A percentile compares a stretch with the other conserved stretches of the same genome.
phyloP scores from a whole-genome alignment of 1,140 invertebrate species.

The Drosophila seguyi region DNA sequence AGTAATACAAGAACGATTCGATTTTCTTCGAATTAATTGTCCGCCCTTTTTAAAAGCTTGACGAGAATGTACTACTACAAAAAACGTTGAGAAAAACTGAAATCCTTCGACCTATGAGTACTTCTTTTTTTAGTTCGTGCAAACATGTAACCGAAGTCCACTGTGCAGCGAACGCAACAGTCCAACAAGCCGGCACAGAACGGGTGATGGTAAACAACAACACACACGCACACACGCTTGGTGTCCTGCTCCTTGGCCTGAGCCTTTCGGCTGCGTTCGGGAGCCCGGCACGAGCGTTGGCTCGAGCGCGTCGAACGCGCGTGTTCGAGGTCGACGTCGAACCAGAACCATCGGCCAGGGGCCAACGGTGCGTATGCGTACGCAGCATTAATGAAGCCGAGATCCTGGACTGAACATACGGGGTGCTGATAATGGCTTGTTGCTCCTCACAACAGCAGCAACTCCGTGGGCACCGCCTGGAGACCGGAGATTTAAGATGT shows the following conservation, averaged over 20 bases:
- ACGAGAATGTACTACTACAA: neutral
- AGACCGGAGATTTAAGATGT: neutral
- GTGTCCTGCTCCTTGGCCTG: conserved; percentile 8
- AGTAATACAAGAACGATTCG: too few species aligned
- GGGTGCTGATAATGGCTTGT: conserved; percentile 15
- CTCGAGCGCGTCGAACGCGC: conserved; percentile 67
- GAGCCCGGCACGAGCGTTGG: conserved; percentile 37
- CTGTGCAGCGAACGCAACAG: conserved; percentile 65
- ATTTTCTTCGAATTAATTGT: too few species aligned
- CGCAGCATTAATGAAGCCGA: conserved; percentile 8
- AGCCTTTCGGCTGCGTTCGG: conserved; percentile 28
- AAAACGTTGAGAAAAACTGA: neutral
- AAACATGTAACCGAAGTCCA: neutral
- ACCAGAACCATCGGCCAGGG: conserved; percentile 51
- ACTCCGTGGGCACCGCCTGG: neutral
- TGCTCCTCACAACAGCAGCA: neutral
- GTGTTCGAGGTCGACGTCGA: conserved; percentile 58
- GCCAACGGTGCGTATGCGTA: conserved; percentile 41
- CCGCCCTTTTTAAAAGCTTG: too few species aligned
- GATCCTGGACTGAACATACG: conserved; percentile 10
- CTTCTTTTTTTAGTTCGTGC: neutral
- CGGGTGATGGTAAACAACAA: conserved; percentile 76
- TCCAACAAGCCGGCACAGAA: conserved; percentile 63
- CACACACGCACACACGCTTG: conserved; percentile 31
- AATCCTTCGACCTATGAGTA: neutral